These are phyloP conservation scores for Eupeodes latifasciatus DNA, from an alignment of 2,888 invertebrate genomes.

Conservation along the genomic window DNA sequence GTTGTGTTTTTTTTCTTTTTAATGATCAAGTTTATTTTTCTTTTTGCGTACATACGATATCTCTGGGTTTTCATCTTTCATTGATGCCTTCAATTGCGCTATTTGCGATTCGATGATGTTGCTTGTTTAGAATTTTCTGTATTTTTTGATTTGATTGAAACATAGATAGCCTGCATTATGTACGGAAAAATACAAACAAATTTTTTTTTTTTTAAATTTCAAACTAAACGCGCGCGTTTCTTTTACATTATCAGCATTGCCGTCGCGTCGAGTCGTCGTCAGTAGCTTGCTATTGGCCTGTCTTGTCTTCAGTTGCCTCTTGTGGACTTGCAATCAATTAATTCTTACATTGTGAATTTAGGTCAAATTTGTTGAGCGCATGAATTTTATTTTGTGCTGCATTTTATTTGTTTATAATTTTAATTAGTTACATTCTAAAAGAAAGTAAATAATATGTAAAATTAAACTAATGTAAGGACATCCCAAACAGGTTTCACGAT, in stretches of 20 bases:
- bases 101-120: slow-evolving; percentile 17
- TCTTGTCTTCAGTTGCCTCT: slow-evolving; percentile 50
- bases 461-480: too few relatives aligned
- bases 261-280: background rate
- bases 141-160: slow-evolving; percentile 39
- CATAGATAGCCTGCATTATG: slow-evolving; percentile 22
- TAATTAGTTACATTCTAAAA: slow-evolving; percentile 67
- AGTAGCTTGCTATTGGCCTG: slow-evolving; percentile 14
- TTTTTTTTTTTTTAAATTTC: too few relatives aligned
- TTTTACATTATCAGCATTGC: slow-evolving; percentile 24
- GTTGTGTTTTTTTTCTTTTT: slow-evolving; percentile 29
- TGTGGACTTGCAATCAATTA: slow-evolving; percentile 68
- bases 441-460: background rate
- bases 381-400: slow-evolving; percentile 31
- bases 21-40: slow-evolving; percentile 24
- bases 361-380: slow-evolving; percentile 60
- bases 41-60: slow-evolving; percentile 6
- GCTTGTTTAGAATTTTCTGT: slow-evolving; percentile 9
- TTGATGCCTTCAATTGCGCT: slow-evolving; percentile 34
- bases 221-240: background rate
- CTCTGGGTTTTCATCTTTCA: slow-evolving; percentile 63
- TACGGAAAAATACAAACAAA: background rate
- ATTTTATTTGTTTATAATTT: slow-evolving; percentile 41
- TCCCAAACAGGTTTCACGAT: too few relatives aligned
- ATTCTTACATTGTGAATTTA: slow-evolving; percentile 68